Evolutionary conservation across 2,113 vertebrate species (phyloP).

Genomic region (Vireo altiloquus): DNA sequence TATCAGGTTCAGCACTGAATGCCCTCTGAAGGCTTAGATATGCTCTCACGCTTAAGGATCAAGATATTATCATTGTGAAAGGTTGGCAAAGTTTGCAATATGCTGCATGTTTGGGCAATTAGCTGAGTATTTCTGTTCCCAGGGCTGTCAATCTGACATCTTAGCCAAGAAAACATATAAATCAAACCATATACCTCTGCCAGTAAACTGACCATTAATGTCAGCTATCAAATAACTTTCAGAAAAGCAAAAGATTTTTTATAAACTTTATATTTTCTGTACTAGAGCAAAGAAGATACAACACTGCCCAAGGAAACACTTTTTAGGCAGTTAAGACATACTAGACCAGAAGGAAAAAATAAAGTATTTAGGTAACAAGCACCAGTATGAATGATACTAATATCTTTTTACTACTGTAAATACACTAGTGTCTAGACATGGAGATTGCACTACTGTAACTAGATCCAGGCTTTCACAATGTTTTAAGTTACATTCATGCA

Average conservation of each 20-base stretch:
- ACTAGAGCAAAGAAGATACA: neutral
- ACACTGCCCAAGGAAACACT: neutral
- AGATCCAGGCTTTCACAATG: neutral
- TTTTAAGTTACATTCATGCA: neutral
- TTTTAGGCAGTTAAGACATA: neutral
- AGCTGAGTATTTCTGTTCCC: conserved; percentile 34
- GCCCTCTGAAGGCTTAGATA: neutral
- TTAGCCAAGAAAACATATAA: conserved; percentile 34
- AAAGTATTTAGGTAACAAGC: neutral
- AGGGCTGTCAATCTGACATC: conserved; percentile 24
- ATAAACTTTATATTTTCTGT: neutral
- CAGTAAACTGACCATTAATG: neutral
- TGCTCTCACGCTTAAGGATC: neutral
- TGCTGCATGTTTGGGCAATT: conserved; percentile 36
- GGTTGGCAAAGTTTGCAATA: conserved; percentile 20
- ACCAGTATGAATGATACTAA: neutral
- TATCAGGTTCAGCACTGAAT: neutral
- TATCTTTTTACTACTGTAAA: neutral
- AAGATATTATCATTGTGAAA: conserved; percentile 12
- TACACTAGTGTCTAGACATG: neutral
- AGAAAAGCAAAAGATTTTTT: neutral
- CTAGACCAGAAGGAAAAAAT: neutral
- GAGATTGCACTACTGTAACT: neutral
- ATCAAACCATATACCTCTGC: neutral
- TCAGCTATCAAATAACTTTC: neutral